A percentile compares a stretch with the other conserved stretches of the same genome.
phyloP scores from a whole-genome alignment of 2,888 invertebrate species.

The Micoletzkya japonica region DNA sequence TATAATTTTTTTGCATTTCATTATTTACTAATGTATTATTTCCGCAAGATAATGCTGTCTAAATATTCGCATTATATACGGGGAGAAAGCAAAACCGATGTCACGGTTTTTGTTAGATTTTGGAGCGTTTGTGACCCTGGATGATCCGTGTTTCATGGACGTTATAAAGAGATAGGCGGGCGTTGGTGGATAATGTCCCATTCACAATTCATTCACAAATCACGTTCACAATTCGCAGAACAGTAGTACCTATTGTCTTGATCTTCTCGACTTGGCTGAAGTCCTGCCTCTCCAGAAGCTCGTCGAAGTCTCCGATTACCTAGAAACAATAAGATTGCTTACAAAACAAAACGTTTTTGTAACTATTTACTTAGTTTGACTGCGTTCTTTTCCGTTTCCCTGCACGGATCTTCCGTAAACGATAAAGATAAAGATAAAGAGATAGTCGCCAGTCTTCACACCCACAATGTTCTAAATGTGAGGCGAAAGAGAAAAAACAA shows the following conservation, averaged over 20 bases:
- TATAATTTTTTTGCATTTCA: not conserved
- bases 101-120: not conserved
- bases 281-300: constrained; percentile 77
- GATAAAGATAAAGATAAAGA: not conserved
- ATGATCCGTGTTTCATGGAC: too few relatives aligned
- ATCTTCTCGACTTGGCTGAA: constrained; percentile 83
- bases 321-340: not conserved
- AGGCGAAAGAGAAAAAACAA: not conserved
- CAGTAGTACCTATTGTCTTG: constrained; percentile 80
- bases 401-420: too few relatives aligned
- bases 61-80: too few relatives aligned
- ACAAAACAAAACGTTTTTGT: too few relatives aligned
- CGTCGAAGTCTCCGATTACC: constrained; percentile 92
- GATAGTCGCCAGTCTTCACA: not conserved
- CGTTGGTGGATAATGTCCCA: too few relatives aligned
- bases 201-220: not conserved
- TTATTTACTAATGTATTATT: too few relatives aligned
- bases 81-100: not conserved
- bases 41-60: too few relatives aligned
- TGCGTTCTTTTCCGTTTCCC: not conserved
- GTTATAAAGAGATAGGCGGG: too few relatives aligned
- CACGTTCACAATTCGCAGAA: not conserved
- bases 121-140: too few relatives aligned
- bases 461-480: not conserved
- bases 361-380: not conserved